Conservation (phyloP, 2,797 vertebrate genomes). For the Gobionotothen gibberifrons region DNA sequence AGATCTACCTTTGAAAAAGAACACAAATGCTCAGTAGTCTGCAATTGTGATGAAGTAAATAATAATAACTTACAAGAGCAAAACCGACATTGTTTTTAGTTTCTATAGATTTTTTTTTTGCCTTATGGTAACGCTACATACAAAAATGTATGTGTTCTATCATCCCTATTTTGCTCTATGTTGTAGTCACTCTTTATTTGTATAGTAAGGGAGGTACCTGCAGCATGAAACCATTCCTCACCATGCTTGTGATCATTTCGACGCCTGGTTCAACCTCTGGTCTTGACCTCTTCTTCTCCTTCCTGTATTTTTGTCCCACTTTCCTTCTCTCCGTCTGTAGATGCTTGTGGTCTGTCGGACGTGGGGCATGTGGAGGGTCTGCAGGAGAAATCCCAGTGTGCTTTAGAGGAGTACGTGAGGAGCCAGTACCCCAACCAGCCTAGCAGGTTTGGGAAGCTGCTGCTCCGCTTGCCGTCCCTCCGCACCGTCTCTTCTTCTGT, state of each 20-base stretch:
- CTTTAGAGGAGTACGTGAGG: conserved; percentile 96
- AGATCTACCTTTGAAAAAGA: neutral
- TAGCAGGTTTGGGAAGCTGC: conserved; percentile 96
- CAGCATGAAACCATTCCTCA: neutral
- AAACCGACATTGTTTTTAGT: neutral
- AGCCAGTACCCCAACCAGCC: conserved; percentile 98
- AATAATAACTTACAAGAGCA: neutral
- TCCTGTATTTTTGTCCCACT: neutral
- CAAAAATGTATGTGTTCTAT: neutral
- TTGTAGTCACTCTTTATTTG: neutral
- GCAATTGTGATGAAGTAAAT: neutral
- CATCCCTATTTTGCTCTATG: neutral
- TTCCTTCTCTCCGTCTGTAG: conserved; percentile 81
- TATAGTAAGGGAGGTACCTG: neutral
- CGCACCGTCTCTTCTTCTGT: conserved; percentile 97
- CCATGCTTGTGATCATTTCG: rapidly evolving
- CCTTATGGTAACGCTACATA: neutral
- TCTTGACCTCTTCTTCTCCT: conserved; percentile 24
- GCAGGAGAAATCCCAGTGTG: conserved; percentile 98
- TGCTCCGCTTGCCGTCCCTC: conserved; percentile 95
- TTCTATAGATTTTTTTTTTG: neutral
- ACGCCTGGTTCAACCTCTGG: neutral
- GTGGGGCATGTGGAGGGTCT: conserved; percentile 95
- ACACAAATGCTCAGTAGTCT: neutral
- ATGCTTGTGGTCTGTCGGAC: conserved; percentile 97